A percentile compares a stretch with the other conserved stretches of the same genome.
Conservation (phyloP, 2,888 invertebrate genomes). For the Lomographa bimaculata region DNA sequence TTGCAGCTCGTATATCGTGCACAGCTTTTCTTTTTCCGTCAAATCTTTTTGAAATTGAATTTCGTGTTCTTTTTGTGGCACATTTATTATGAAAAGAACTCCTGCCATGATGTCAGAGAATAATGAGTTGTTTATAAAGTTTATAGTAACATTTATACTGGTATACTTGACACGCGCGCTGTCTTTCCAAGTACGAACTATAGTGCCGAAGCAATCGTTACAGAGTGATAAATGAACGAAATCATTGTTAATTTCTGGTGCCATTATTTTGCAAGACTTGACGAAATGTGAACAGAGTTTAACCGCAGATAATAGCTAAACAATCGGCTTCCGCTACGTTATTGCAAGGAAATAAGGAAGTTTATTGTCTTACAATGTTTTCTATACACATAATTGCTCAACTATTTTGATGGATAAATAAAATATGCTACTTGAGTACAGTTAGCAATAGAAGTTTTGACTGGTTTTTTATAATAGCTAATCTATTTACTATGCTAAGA, state of each 20-base stretch:
- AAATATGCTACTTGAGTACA: no score
- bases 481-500: no score
- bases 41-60: constrained; percentile 45
- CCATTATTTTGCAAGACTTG: constrained; percentile 32
- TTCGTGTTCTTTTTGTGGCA: constrained; percentile 81
- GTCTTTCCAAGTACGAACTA: constrained; percentile 16
- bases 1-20: constrained; percentile 27
- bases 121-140: constrained; percentile 8
- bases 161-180: constrained; percentile 22
- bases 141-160: constrained; percentile 7
- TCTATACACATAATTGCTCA: constrained; percentile 14
- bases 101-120: constrained; percentile 67
- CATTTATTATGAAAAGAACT: constrained; percentile 82
- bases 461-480: no score
- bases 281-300: constrained; percentile 39
- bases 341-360: constrained; percentile 23
- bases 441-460: no score
- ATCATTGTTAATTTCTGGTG: constrained; percentile 22
- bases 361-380: constrained; percentile 20
- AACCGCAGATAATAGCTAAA: constrained; percentile 42
- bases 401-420: constrained; percentile 18
- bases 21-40: constrained; percentile 31
- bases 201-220: constrained; percentile 32
- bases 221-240: constrained; percentile 19
- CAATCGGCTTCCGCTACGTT: constrained; percentile 48